Conservation (phyloP, 2,113 vertebrate genomes). For the Caloenas nicobarica region DNA sequence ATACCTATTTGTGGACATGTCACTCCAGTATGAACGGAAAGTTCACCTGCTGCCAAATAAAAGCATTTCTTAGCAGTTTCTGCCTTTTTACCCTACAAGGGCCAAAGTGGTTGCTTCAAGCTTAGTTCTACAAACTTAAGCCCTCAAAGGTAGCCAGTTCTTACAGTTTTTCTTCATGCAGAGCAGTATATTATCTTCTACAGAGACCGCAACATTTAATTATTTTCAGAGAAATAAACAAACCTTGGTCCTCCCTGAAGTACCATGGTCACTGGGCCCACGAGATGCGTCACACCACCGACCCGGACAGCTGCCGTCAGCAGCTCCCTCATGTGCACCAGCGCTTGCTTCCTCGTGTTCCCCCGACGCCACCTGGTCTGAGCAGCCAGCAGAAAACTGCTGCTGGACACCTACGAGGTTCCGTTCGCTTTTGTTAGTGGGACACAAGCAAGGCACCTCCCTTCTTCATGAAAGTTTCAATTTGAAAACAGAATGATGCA, state of each 20-base stretch:
- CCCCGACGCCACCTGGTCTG: conserved; percentile 95
- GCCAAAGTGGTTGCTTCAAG: neutral
- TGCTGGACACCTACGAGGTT: conserved; percentile 87
- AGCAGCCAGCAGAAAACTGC: conserved; percentile 93
- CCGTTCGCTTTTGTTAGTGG: neutral
- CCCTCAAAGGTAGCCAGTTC: neutral
- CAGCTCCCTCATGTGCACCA: conserved; percentile 96
- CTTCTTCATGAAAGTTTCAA: accelerated
- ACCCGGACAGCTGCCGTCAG: conserved; percentile 94
- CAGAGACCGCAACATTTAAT: neutral
- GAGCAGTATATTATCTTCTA: neutral
- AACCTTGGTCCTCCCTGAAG: conserved; percentile 96
- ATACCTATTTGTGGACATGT: accelerated
- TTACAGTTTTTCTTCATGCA: accelerated
- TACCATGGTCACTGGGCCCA: conserved; percentile 96
- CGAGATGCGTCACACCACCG: conserved; percentile 93
- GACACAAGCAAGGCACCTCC: neutral
- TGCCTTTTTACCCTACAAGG: neutral
- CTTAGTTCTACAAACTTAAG: neutral
- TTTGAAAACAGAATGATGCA: neutral
- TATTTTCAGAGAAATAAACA: neutral
- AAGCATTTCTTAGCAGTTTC: neutral
- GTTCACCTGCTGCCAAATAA: neutral
- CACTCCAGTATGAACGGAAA: neutral
- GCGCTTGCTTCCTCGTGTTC: conserved; percentile 91